Conservation (phyloP, 2,888 invertebrate species). For the Epinotia bilunana region DNA sequence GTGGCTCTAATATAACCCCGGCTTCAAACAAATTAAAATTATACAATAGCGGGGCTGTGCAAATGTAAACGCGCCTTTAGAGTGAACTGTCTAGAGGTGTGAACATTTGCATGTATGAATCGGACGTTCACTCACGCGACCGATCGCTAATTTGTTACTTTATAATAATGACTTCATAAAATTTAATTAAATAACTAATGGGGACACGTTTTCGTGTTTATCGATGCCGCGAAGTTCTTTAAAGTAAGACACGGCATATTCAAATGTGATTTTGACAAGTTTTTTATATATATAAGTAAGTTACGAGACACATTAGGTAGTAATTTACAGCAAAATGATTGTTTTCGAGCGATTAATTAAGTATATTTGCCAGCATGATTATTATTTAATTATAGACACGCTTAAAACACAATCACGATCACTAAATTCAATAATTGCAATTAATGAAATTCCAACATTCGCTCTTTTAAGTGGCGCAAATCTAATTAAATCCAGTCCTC, state of each 20-base stretch:
- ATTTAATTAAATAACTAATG: constrained; percentile 30
- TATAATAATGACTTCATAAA: constrained; percentile 28
- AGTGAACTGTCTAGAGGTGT: constrained; percentile 16
- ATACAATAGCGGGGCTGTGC: not conserved
- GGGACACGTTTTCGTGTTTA: not conserved
- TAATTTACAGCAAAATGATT: no score
- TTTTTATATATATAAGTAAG: no score
- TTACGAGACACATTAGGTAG: no score
- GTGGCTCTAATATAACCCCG: no score
- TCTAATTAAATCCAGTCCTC: constrained; percentile 28
- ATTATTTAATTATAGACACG: no score
- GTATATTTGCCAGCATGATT: no score
- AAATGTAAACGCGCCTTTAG: constrained; percentile 1
- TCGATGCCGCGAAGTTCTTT: constrained; percentile 1
- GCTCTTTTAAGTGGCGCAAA: constrained; percentile 17
- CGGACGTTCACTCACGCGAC: constrained; percentile 33
- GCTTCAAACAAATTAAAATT: no score
- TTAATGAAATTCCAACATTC: constrained; percentile 18
- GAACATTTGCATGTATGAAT: constrained; percentile 33
- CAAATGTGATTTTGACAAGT: no score
- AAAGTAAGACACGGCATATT: no score
- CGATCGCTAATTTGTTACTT: constrained; percentile 31
- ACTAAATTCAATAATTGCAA: constrained; percentile 11
- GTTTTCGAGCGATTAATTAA: no score
- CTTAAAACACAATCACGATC: not conserved